These are phyloP conservation scores for Calosoma granatense DNA, from an alignment of 1,140 invertebrate species.

Conservation along the genomic window DNA sequence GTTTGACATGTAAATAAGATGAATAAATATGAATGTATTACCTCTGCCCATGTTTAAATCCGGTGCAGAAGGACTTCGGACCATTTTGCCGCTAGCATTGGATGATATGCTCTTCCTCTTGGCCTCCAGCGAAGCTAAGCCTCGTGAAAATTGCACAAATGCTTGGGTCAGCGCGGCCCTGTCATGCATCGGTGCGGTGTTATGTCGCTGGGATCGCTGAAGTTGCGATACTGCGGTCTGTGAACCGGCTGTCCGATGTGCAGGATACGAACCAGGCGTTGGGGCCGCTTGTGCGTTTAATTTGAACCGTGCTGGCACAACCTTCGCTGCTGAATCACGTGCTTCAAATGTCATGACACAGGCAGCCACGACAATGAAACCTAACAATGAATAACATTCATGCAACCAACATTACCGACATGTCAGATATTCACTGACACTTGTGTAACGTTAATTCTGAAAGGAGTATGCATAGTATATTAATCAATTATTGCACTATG, in stretches of 20 bases:
- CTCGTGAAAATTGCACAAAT: constrained; percentile 58
- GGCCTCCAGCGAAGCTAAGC: constrained; percentile 35
- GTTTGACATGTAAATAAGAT: too few species aligned
- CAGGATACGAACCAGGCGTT: neutral
- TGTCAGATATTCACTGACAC: constrained; percentile 9
- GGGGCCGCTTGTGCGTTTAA: constrained; percentile 38
- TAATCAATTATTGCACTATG: neutral
- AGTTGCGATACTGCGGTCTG: constrained; percentile 37
- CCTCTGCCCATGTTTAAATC: constrained; percentile 24
- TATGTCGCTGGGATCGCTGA: constrained; percentile 2
- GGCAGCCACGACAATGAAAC: constrained; percentile 84
- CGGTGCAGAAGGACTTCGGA: constrained; percentile 29
- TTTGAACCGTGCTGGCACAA: constrained; percentile 65
- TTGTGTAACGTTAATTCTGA: neutral
- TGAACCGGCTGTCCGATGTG: constrained; percentile 25
- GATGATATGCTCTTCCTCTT: constrained; percentile 10
- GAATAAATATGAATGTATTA: too few species aligned
- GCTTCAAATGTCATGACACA: constrained; percentile 94
- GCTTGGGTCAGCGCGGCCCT: constrained; percentile 55
- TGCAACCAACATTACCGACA: too few species aligned
- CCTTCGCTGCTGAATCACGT: constrained; percentile 75
- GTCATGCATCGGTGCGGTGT: constrained; percentile 30
- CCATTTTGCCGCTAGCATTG: constrained; percentile 11
- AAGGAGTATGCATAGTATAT: too few species aligned
- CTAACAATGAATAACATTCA: constrained; percentile 44